Conservation (phyloP, 2,113 vertebrate genomes). For the Boulengeromyrus knoepffleri region DNA sequence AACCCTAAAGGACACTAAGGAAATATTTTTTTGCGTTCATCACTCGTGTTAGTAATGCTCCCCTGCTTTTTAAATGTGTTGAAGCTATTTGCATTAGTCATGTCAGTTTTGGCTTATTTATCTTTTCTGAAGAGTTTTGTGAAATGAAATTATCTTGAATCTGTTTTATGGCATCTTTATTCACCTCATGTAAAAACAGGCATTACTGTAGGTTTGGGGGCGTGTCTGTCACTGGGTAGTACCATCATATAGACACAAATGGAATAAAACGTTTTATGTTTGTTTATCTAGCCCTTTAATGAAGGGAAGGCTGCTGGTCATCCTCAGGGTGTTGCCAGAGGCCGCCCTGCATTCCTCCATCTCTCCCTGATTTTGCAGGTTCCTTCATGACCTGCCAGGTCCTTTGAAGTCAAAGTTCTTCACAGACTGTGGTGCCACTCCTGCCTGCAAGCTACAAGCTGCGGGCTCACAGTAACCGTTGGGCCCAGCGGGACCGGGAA, state of each 20-base stretch:
- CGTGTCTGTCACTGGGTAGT: neutral
- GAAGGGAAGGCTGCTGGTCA: neutral
- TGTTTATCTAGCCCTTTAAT: too few species aligned
- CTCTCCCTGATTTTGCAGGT: slow-evolving; percentile 6
- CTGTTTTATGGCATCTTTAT: neutral
- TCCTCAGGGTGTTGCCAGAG: neutral
- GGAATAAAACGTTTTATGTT: neutral
- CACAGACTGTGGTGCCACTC: slow-evolving; percentile 55
- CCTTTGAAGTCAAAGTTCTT: slow-evolving; percentile 67
- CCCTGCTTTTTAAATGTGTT: neutral
- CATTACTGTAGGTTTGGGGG: neutral
- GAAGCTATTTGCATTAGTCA: neutral
- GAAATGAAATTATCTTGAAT: neutral
- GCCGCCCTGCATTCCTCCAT: slow-evolving; percentile 34
- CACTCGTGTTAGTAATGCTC: neutral
- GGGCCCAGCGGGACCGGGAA: slow-evolving; percentile 74
- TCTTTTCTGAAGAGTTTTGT: neutral
- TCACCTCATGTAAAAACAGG: neutral
- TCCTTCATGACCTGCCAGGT: slow-evolving; percentile 57
- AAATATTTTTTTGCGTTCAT: neutral
- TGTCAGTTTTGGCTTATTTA: neutral
- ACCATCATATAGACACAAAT: neutral
- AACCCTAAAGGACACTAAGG: neutral
- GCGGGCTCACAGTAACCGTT: slow-evolving; percentile 89
- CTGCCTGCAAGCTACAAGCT: slow-evolving; percentile 75